A percentile compares a stretch with the other conserved stretches of the same genome.
Evolutionary conservation across 2,113 vertebrate genomes (phyloP).

Genomic region (Pycnonotus jocosus): DNA sequence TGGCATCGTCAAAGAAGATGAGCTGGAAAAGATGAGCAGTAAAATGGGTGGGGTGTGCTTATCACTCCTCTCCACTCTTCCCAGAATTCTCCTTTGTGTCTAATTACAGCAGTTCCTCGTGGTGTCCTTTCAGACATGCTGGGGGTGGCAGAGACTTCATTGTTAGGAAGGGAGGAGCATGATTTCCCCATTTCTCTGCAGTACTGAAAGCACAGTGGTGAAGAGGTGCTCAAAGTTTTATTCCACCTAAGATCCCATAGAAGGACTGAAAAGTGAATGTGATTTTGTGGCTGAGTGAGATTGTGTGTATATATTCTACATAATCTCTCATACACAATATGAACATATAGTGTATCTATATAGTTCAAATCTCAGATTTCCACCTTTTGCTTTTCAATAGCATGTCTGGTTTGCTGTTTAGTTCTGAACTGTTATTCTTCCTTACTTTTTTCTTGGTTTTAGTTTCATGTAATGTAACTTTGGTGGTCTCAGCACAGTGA

Average conservation of each 20-base stretch:
- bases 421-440: background rate
- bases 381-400: slow-evolving; percentile 9
- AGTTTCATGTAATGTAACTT: background rate
- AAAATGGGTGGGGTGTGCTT: background rate
- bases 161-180: background rate
- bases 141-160: background rate
- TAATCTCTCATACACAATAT: background rate
- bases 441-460: background rate
- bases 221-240: background rate
- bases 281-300: background rate
- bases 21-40: background rate
- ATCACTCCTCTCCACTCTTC: background rate
- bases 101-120: fast-evolving
- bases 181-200: background rate
- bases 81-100: background rate
- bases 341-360: background rate
- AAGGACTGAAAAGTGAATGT: background rate
- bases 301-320: background rate
- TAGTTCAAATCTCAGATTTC: background rate
- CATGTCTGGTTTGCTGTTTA: background rate
- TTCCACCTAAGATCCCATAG: background rate
- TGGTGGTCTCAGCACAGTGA: slow-evolving; percentile 49
- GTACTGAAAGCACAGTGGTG: background rate
- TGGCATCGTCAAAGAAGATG: background rate
- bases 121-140: fast-evolving